Percentiles rank a stretch among this genome's conserved stretches.
Conservation (phyloP, 2,113 vertebrate genomes). For the Tragelaphus strepsiceros region DNA sequence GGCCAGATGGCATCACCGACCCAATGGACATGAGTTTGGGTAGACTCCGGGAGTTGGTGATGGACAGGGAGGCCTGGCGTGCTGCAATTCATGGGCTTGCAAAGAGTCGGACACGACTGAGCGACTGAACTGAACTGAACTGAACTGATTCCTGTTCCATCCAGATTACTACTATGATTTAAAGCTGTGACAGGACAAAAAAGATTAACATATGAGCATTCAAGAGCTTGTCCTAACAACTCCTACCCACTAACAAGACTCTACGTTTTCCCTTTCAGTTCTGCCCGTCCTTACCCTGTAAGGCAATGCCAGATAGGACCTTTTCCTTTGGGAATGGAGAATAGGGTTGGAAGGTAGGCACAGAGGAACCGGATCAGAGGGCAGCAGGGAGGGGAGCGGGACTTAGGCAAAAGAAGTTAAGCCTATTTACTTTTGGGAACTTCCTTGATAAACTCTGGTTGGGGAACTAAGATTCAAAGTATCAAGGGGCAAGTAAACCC, state of each 20-base stretch:
- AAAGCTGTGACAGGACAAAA: background rate
- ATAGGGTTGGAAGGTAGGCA: background rate
- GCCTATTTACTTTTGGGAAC: background rate
- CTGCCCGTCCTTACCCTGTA: background rate
- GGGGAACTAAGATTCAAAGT: background rate
- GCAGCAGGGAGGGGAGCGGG: background rate
- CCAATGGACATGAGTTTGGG: too few relatives aligned
- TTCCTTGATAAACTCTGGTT: background rate
- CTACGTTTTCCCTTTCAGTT: background rate
- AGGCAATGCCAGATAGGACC: background rate
- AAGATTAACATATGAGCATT: background rate
- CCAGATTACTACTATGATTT: background rate
- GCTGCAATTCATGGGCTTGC: too few relatives aligned
- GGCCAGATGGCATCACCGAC: too few relatives aligned
- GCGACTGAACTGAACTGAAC: too few relatives aligned
- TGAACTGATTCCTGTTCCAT: background rate
- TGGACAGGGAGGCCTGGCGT: too few relatives aligned
- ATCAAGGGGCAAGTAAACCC: background rate
- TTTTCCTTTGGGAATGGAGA: background rate
- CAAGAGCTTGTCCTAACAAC: background rate
- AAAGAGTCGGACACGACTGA: too few relatives aligned
- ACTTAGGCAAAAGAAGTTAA: background rate
- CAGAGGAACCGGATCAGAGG: background rate
- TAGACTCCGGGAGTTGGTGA: too few relatives aligned
- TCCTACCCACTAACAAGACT: background rate